Conservation (phyloP, 2,797 vertebrate species). For the Coregonus suidteri region DNA sequence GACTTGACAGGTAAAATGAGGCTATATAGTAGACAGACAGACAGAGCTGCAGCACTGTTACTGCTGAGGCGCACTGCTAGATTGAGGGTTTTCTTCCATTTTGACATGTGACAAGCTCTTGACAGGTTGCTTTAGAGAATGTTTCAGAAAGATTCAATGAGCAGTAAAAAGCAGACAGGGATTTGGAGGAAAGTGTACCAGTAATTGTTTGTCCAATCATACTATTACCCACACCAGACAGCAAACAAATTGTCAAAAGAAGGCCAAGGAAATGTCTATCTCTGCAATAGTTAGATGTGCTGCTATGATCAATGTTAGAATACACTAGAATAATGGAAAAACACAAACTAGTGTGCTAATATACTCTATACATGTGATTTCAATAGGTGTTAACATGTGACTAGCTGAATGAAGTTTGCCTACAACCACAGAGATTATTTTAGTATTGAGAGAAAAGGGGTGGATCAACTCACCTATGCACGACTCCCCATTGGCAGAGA, state of each 20-base stretch:
- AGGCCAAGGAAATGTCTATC: neutral
- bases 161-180: slow-evolving; percentile 38
- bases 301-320: neutral
- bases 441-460: neutral
- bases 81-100: slow-evolving; percentile 54
- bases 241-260: slow-evolving; percentile 1
- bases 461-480: slow-evolving; percentile 88
- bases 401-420: neutral
- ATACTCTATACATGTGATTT: neutral
- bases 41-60: slow-evolving; percentile 46
- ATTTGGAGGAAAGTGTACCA: slow-evolving; percentile 32
- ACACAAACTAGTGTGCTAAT: neutral
- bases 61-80: slow-evolving; percentile 31
- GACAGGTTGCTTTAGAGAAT: slow-evolving; percentile 32
- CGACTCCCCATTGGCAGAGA: slow-evolving; percentile 92
- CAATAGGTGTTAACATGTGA: neutral
- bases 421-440: neutral
- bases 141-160: slow-evolving; percentile 47
- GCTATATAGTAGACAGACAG: slow-evolving; percentile 39
- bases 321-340: neutral
- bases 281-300: neutral
- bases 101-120: slow-evolving; percentile 62
- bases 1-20: slow-evolving; percentile 56
- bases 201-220: slow-evolving; percentile 33
- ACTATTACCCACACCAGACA: slow-evolving; percentile 10